These are phyloP conservation scores for Philonicus albiceps DNA, from an alignment of 2,888 invertebrate species.

Conservation along the genomic window DNA sequence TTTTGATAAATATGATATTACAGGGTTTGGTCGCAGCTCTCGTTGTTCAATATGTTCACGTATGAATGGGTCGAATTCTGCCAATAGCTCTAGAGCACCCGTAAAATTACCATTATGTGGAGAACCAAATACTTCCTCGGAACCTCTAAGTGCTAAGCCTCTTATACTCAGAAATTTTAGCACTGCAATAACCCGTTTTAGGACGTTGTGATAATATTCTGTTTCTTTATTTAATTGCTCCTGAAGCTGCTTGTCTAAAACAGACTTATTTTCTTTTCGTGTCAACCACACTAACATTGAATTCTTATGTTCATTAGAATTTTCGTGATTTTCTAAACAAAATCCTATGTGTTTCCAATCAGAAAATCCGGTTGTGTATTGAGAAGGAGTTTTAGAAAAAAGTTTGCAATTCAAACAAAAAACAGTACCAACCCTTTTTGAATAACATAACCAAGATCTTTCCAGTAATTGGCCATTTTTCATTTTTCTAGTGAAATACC, in stretches of 20 bases:
- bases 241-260: slow-evolving; percentile 44
- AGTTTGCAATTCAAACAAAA: slow-evolving; percentile 42
- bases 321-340: slow-evolving; percentile 40
- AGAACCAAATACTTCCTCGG: slow-evolving; percentile 43
- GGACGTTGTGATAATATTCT: slow-evolving; percentile 40
- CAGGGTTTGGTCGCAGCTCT: slow-evolving; percentile 44
- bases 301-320: slow-evolving; percentile 44
- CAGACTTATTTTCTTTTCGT: slow-evolving; percentile 45
- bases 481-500: slow-evolving; percentile 5
- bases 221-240: slow-evolving; percentile 42
- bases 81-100: slow-evolving; percentile 41
- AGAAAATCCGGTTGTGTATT: slow-evolving; percentile 45
- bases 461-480: not conserved
- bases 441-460: not conserved
- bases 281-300: slow-evolving; percentile 45
- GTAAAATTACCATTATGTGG: slow-evolving; percentile 44
- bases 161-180: slow-evolving; percentile 44
- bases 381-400: slow-evolving; percentile 44
- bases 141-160: slow-evolving; percentile 42
- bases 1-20: not conserved
- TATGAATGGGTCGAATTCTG: slow-evolving; percentile 27
- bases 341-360: slow-evolving; percentile 43
- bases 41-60: slow-evolving; percentile 46
- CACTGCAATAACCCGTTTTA: slow-evolving; percentile 15
- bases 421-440: slow-evolving; percentile 34